Percentiles rank a stretch among this genome's conserved stretches.
phyloP scores from a whole-genome alignment of 2,888 invertebrate genomes.

The Ametastegia equiseti region DNA sequence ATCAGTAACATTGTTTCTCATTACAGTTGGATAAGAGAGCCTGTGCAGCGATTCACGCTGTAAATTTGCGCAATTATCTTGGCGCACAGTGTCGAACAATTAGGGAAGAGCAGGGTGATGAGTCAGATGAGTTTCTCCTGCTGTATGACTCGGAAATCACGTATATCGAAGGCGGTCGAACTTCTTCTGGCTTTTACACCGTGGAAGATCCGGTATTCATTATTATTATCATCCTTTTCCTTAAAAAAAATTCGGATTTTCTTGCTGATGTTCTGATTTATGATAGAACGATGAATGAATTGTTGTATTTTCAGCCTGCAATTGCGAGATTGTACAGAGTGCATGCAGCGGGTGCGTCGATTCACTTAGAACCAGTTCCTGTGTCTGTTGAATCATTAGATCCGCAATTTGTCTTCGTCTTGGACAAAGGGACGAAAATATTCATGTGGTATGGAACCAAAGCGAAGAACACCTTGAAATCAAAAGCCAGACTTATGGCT shows the following conservation, averaged over 20 bases:
- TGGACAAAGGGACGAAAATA: constrained; percentile 91
- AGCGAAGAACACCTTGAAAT: constrained; percentile 92
- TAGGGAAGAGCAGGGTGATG: constrained; percentile 98
- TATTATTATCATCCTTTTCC: not conserved
- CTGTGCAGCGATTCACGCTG: constrained; percentile 98
- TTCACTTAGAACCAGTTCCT: constrained; percentile 93
- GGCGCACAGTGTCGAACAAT: constrained; percentile 96
- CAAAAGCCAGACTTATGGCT: constrained; percentile 92
- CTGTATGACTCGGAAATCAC: constrained; percentile 94
- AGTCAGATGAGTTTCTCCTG: constrained; percentile 95
- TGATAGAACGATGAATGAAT: no score
- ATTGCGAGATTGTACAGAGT: constrained; percentile 92
- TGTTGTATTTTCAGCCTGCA: constrained; percentile 81
- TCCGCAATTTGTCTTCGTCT: constrained; percentile 92
- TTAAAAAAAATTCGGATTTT: no score
- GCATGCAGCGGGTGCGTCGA: constrained; percentile 90
- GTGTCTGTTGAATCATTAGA: constrained; percentile 87
- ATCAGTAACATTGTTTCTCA: constrained; percentile 37
- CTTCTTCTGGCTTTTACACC: constrained; percentile 97
- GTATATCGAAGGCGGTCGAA: constrained; percentile 98
- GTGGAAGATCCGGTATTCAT: constrained; percentile 89
- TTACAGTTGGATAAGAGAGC: constrained; percentile 93
- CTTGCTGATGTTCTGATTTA: no score
- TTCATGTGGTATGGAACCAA: constrained; percentile 95
- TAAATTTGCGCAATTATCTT: constrained; percentile 96